Evolutionary conservation across 1,140 invertebrate genomes (phyloP), one percentile per base, ranked within the genome.

Genomic region (Plutomurus gul): DNA sequence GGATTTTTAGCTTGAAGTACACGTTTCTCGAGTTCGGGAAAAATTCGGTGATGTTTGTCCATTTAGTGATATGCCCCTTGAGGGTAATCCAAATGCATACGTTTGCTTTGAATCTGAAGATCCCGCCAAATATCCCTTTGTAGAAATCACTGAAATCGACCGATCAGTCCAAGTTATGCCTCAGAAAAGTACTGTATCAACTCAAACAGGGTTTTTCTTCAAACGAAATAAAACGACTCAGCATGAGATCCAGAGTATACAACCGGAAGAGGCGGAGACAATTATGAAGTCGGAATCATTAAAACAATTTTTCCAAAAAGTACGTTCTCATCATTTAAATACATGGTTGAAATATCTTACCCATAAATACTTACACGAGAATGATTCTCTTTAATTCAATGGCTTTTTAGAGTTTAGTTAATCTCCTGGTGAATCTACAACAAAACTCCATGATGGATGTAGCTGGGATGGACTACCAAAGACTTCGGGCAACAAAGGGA

Each of bases 361-460:
- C 3, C 13, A 8, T 71, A 1, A 37, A n/a, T 16, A 20, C 5
- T 71, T 18, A 18, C 22, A 39, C 40, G n/a, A n/a, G 47, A 47
- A 47, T 43, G 22, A 47, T 11, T 20, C 49, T 16, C 49, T 22
- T 56, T 27, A 18, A 4, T 18, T 56, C n/a, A n/a, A n/a, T n/a
- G n/a, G 13, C 20, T 71, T 71, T 27, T 33, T 71, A 75, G 27
- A 75, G 43, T n/a, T 33, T 75, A 0, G 49, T 75, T 20, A 49
- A 75, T 46, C 49, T 49, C 18, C 13, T 74, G 13, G 51, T 60
- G 43, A 79, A 71, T 30, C 46, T 82, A 10, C 80, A 83, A 36
- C 83, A 84, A 79, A 84, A 84, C 60, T 79, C 82, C 43, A 81
- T 82, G 81, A 37, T 84, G 27, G 76, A 84, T 65, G 36, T 82